Base-by-base conservation (phyloP, 2,113 vertebrate species). In the Platichthys flesus region DNA sequence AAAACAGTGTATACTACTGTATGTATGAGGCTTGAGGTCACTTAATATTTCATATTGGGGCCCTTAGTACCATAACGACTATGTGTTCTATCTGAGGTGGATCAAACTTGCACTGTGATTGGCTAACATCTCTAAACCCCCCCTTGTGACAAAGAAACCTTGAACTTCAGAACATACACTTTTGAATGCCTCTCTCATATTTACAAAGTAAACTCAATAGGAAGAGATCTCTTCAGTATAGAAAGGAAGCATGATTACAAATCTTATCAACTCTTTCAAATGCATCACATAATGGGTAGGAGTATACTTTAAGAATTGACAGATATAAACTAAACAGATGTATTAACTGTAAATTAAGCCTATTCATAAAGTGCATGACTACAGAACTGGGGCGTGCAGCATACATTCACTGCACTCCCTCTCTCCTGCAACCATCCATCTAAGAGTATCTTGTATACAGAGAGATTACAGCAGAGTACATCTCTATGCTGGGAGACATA, bases 381-480 rank as follows among this genome's bases (percentile, higher is more conserved):
- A 51, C 49, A 54, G 52, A 18, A 56, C 28, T 31, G 24, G 51
- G 28, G 31, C 0, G 9, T 31, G 26, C 9, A 0, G 18, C 7
- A n/a, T 52, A 55, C 51, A 57, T 21, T 70, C 69, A 21, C 51
- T 72, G 60, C 57, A 26, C 16, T 15, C 70, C 63, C 56, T 49
- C 37, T 62, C 26, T 35, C 56, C 54, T 74, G 47, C 77, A 82
- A 80, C 76, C 82, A 82, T 88, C 82, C 79, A 78, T 84, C 81
- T 67, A 49, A 84, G 74, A 81, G 81, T 79, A 78, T 82, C 80
- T 88, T 89, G 86, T 88, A 89, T 85, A 87, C 86, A 88, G 74
- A 88, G 77, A 90, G 88, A 91, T 89, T 92, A 92, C 77, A 87
- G 81, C 57, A 54, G 67, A 85, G 85, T 72, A 82, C 78, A 78